Evolutionary conservation across 2,113 vertebrate species (phyloP), one percentile per base, ranked within the genome.

Genomic region (Pseudorasbora parva): DNA sequence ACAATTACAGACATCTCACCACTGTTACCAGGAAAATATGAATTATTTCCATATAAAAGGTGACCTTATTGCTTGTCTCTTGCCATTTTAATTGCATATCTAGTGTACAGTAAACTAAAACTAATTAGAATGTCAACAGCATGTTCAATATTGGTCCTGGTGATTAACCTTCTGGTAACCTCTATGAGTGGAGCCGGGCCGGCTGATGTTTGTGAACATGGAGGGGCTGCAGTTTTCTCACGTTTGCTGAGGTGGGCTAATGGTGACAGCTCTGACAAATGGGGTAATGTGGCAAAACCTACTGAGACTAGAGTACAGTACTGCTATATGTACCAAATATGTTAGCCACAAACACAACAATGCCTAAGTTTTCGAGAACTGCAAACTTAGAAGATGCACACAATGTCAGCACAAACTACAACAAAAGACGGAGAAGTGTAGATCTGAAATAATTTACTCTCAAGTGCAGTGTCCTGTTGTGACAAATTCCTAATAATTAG

Each of bases 221-320:
- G 81, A 75, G 51, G 69, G 84, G 84, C 27, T 87, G 86, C 86
- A 82, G 76, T 87, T 88, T 82, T 78, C 59, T 49, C 49, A 27
- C 10, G 72, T 87, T 85, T 89, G 86, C 88, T 89, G 86, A 88
- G 88, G 71, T 86, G 81, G 86, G 71, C 86, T 69, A 56, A 57
- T 49, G 59, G 33, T 82, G 88, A 88, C 88, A 89, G 85, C 82
- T 75, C 78, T 89, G 88, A 89, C 88, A 88, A 89, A 89, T 89
- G 86, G 86, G 74, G 76, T 81, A 85, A 80, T 85, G 86, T 86
- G 83, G 64, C 81, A 49, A 79, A 85, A 89, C 83, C 85, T 66
- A 77, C 83, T 49, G 85, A 86, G 86, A 89, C 76, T 68, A 54
- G 60, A 37, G 60, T 83, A 69, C 77, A 85, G 37, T 64, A 73